Conservation (phyloP, 37 sponge, comb jelly and placozoan species). For the Hormiphora californensis region DNA sequence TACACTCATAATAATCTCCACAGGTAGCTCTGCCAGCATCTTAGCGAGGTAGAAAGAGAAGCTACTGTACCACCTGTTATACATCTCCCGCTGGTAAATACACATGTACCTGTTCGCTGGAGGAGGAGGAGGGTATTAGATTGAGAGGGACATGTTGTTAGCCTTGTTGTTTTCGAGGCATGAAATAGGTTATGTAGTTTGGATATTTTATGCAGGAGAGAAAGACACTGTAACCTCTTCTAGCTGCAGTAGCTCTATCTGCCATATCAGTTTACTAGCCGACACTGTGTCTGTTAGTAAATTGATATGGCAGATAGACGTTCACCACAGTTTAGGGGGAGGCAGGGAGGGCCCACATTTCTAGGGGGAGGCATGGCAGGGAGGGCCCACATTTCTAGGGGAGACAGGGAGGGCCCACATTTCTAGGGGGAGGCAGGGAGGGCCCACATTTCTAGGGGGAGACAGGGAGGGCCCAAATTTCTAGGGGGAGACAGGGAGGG, state of each 20-base stretch:
- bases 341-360: too few relatives aligned
- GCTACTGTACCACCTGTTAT: constrained; percentile 43
- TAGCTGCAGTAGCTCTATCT: too few relatives aligned
- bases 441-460: not conserved
- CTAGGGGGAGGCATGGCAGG: too few relatives aligned
- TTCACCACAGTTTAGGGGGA: too few relatives aligned
- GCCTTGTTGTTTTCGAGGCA: too few relatives aligned
- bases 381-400: too few relatives aligned
- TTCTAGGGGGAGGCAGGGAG: not conserved
- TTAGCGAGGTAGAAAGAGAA: constrained; percentile 55
- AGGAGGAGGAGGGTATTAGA: not conserved
- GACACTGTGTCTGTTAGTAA: too few relatives aligned
- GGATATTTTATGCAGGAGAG: too few relatives aligned
- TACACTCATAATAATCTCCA: constrained; percentile 43
- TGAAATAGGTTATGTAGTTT: not conserved
- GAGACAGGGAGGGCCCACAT: too few relatives aligned
- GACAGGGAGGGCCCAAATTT: not conserved
- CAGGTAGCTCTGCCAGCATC: constrained; percentile 42
- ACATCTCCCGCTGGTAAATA: constrained; percentile 51
- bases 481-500: not conserved
- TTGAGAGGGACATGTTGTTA: not conserved
- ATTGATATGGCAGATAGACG: too few relatives aligned
- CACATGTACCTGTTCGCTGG: constrained; percentile 46
- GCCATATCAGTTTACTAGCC: too few relatives aligned
- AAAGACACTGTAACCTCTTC: not conserved